Percentiles rank a stretch among this genome's conserved stretches.
Evolutionary conservation across 1,140 invertebrate genomes (phyloP).

Genomic region (Spodoptera frugiperda): DNA sequence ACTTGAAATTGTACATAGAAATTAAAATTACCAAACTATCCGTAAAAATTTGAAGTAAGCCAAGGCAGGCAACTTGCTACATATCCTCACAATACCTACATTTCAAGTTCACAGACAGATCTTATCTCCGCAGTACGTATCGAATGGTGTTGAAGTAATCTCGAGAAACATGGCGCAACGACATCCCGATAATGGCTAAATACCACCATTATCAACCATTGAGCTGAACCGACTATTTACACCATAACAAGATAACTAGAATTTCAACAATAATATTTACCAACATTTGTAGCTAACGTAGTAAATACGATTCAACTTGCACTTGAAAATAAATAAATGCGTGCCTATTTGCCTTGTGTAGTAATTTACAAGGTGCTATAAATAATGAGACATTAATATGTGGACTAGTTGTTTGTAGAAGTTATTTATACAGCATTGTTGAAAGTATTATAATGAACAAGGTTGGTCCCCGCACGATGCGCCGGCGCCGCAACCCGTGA

Average conservation of each 20-base stretch:
- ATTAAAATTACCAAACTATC: background rate
- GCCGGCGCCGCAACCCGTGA: conserved; percentile 58
- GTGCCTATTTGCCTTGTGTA: conserved; percentile 34
- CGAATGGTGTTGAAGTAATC: conserved; percentile 46
- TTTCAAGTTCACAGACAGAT: conserved; percentile 57
- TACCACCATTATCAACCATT: conserved; percentile 12
- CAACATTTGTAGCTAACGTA: background rate
- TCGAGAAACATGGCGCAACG: conserved; percentile 47
- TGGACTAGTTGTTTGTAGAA: conserved; percentile 38
- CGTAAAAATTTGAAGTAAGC: background rate
- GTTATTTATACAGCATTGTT: conserved; percentile 49
- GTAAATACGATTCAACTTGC: conserved; percentile 7
- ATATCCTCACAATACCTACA: conserved; percentile 27
- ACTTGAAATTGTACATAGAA: too few relatives aligned
- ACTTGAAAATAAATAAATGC: conserved; percentile 43
- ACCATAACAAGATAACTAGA: conserved; percentile 13
- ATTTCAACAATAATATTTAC: conserved; percentile 15
- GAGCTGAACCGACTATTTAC: background rate
- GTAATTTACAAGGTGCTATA: conserved; percentile 46
- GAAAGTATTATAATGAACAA: conserved; percentile 55
- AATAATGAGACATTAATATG: conserved; percentile 47
- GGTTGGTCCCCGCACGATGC: conserved; percentile 67
- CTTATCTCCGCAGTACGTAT: conserved; percentile 45
- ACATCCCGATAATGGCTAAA: conserved; percentile 15
- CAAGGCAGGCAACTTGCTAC: background rate